Evolutionary conservation across 2,113 vertebrate species (phyloP), one percentile per base, ranked within the genome.

Genomic region (Cricetomys ansorgei): DNA sequence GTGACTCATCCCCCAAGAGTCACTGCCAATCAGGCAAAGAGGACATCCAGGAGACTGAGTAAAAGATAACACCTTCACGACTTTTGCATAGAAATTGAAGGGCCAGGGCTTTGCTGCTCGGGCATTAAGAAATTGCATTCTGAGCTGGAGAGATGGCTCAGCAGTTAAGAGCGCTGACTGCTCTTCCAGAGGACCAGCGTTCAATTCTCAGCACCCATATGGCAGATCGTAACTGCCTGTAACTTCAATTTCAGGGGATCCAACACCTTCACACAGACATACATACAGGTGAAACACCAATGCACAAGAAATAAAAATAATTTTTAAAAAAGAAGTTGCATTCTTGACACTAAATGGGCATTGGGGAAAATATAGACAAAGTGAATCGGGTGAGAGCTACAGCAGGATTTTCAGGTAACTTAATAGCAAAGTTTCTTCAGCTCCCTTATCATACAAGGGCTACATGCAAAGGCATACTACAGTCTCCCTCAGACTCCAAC

Each of bases 51-150:
- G 8, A 65, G 31, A 81, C 53, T 55, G 45, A 16, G 7, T 85
- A 55, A 37, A 80, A 94, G 83, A 50, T 17, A 55, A 34, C 21
- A 15, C 62, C 64, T 76, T 65, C 1, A 73, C 45, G 64, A 48
- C 29, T 62, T 94, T 31, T 23, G 34, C n/a, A 86, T 92, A 69
- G 75, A 92, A 88, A 93, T 69, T 57, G 40, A 80, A 83, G 31
- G 23, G 17, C 48, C 29, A 40, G 6, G 50, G 37, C 40, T 80
- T 53, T 53, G 34, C 34, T 70, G 69, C 64, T n/a, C 27, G 48
- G 17, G 8, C 37, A 91, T 11, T 83, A 48, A 76, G 53, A 92
- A 86, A 69, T 7, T 40, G 1, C 37, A 53, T 65, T 43, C 7
- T 25, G n/a, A n/a, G n/a, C n/a, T n/a, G n/a, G n/a, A n/a, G n/a